Percentiles rank a stretch among this genome's conserved stretches.
Conservation (phyloP, 2,797 vertebrate genomes). For the Sebastes vulpes region DNA sequence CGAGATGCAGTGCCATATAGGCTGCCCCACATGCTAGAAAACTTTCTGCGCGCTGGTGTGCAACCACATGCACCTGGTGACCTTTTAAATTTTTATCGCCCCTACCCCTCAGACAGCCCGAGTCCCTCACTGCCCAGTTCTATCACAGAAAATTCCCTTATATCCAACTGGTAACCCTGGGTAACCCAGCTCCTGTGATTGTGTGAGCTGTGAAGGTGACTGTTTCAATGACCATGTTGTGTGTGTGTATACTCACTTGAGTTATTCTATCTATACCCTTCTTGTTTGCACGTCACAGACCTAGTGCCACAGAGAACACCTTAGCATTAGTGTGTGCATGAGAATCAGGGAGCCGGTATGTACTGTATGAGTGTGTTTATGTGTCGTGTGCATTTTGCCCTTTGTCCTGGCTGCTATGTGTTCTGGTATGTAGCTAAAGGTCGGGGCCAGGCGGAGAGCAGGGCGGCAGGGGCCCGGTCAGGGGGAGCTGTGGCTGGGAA, state of each 20-base stretch:
- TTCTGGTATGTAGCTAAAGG: conserved; percentile 87
- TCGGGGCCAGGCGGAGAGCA: conserved; percentile 76
- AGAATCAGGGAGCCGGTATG: conserved; percentile 17
- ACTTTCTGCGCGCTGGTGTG: too few species aligned
- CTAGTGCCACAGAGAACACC: conserved; percentile 1
- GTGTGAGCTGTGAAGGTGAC: neutral
- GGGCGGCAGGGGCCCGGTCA: conserved; percentile 72
- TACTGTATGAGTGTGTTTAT: conserved; percentile 41
- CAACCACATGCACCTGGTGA: too few species aligned
- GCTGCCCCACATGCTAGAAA: too few species aligned
- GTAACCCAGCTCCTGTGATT: conserved; percentile 52
- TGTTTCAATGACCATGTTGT: conserved; percentile 38
- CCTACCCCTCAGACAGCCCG: too few species aligned
- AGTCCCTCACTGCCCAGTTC: neutral
- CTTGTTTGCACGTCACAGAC: conserved; percentile 8
- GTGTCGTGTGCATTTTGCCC: conserved; percentile 71
- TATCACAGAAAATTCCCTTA: conserved; percentile 47
- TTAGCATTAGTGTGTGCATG: conserved; percentile 22
- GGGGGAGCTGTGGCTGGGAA: conserved; percentile 68
- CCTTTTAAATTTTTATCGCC: too few species aligned
- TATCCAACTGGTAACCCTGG: conserved; percentile 38
- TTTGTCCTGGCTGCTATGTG: conserved; percentile 86
- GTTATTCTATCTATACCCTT: neutral
- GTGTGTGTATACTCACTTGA: neutral
- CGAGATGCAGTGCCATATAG: too few species aligned